phyloP scores from a whole-genome alignment of 2,888 invertebrate species.

The Perizoma affinitatum region DNA sequence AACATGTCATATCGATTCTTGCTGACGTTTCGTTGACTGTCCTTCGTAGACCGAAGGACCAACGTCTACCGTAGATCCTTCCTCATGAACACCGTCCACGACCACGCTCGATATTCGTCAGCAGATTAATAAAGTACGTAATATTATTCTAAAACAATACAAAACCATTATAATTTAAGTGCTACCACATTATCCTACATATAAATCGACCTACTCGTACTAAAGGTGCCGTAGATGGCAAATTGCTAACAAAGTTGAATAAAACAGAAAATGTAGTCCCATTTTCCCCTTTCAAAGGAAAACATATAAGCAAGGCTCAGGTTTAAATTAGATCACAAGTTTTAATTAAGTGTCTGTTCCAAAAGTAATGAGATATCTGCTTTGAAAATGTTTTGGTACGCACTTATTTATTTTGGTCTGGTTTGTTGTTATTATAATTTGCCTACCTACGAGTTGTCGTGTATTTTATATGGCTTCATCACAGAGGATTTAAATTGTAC shows the following conservation, averaged over 20 bases:
- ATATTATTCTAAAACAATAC: too few relatives aligned
- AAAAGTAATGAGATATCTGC: constrained; percentile 12
- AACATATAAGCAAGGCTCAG: constrained; percentile 20
- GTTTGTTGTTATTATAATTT: not conserved
- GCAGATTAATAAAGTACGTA: too few relatives aligned
- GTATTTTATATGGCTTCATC: too few relatives aligned
- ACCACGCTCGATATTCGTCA: too few relatives aligned
- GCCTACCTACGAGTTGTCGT: not conserved
- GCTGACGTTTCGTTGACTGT: too few relatives aligned
- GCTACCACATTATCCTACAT: not conserved
- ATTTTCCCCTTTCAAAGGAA: constrained; percentile 24
- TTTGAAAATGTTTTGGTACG: constrained; percentile 5
- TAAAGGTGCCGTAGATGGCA: constrained; percentile 2
- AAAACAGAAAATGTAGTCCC: constrained; percentile 23
- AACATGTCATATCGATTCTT: too few relatives aligned
- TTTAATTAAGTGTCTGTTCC: constrained; percentile 24
- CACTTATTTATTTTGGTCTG: not conserved
- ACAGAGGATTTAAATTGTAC: too few relatives aligned
- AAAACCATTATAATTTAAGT: too few relatives aligned
- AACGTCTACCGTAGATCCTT: too few relatives aligned
- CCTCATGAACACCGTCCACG: too few relatives aligned
- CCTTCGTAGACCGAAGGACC: too few relatives aligned
- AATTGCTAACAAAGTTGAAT: constrained; percentile 25
- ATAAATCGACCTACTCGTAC: constrained; percentile 2
- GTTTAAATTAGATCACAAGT: constrained; percentile 24